phyloP scores from a whole-genome alignment of 2,888 invertebrate species.

The Syrphus vitripennis region DNA sequence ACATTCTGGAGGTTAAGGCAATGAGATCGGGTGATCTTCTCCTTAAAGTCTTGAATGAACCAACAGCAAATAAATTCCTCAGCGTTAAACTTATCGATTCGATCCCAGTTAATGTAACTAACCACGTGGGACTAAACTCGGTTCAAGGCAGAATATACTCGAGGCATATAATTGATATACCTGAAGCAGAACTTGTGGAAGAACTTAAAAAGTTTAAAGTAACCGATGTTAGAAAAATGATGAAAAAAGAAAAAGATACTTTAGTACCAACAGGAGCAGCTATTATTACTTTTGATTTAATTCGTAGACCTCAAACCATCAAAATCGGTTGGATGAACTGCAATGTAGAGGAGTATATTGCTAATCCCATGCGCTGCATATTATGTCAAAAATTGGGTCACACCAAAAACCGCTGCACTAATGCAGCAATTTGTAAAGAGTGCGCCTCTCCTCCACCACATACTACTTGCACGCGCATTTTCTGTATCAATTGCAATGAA shows the following conservation, averaged over 20 bases:
- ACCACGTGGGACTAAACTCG: not conserved
- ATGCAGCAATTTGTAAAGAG: conserved; percentile 1
- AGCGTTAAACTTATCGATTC: not conserved
- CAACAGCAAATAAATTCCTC: not conserved
- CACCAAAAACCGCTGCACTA: too few species aligned
- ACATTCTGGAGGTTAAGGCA: not conserved
- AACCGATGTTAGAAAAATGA: not conserved
- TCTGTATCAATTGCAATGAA: conserved; percentile 37
- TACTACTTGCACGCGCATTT: not conserved
- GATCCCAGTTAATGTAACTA: not conserved
- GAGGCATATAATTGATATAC: not conserved
- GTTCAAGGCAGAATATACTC: conserved; percentile 20
- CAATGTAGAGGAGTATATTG: conserved; percentile 31
- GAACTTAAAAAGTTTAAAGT: conserved; percentile 9
- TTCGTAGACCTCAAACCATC: not conserved
- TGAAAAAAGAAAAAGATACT: not conserved
- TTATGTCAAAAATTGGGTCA: conserved; percentile 11
- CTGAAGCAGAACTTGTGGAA: not conserved
- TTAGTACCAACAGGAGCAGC: conserved; percentile 3
- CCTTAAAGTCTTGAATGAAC: not conserved
- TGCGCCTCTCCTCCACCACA: conserved; percentile 22
- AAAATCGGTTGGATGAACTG: conserved; percentile 29
- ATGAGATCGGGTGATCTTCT: not conserved
- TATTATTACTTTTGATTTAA: conserved; percentile 1
- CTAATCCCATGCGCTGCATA: conserved; percentile 33